Evolutionary conservation across 1,140 invertebrate species (phyloP).

Genomic region (Elymnias hypermnestra): DNA sequence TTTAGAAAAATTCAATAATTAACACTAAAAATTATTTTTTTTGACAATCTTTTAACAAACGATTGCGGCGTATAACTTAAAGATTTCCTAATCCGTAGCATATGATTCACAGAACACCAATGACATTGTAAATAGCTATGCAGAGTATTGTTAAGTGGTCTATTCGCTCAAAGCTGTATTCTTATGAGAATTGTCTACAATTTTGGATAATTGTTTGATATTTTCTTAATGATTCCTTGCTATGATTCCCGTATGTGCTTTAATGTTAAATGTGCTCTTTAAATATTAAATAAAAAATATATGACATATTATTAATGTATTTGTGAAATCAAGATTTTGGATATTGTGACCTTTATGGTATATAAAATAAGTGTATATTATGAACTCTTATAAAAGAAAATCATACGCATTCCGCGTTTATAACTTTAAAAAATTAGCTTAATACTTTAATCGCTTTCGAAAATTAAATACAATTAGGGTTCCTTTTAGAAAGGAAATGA

Average conservation of each 20-base stretch:
- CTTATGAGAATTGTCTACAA: conserved; percentile 14
- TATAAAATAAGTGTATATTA: not conserved
- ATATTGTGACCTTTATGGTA: conserved; percentile 2
- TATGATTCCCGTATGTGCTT: conserved; percentile 20
- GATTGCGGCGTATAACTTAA: too few species aligned
- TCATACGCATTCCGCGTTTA: not conserved
- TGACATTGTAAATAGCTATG: conserved; percentile 6
- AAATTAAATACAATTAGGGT: not conserved
- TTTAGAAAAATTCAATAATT: too few species aligned
- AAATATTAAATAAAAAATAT: conserved; percentile 10
- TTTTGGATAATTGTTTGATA: conserved; percentile 18
- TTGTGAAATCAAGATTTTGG: not conserved
- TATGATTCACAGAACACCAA: conserved; percentile 1
- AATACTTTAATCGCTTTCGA: conserved; percentile 1
- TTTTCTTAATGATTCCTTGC: conserved; percentile 9
- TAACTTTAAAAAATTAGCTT: not conserved
- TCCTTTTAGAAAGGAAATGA: conserved; percentile 2
- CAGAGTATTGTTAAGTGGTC: conserved; percentile 12
- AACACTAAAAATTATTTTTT: too few species aligned
- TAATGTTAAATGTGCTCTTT: conserved; percentile 41
- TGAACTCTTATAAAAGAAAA: not conserved
- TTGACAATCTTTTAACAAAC: too few species aligned
- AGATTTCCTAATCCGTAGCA: not conserved
- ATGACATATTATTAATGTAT: conserved; percentile 1
- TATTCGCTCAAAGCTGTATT: conserved; percentile 26